Base-by-base conservation (phyloP, 2,888 invertebrate species). In the Stenolophus ochropezus region DNA sequence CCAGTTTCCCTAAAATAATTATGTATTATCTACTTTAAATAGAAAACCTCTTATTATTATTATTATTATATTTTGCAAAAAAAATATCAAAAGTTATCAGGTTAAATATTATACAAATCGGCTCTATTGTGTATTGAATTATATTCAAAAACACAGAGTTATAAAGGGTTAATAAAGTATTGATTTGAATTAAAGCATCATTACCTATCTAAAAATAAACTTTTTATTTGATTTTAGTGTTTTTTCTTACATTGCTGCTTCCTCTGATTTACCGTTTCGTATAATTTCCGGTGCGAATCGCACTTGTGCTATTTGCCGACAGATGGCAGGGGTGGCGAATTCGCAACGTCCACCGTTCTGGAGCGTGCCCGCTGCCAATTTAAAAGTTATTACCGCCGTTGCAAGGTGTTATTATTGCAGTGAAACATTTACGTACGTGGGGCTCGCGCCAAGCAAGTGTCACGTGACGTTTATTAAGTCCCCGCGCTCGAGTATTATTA, bases 291-390 rank as follows among this genome's bases (percentile, higher is more conserved):
- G 80, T 73, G 73, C 56, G 33, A 80, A 73, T 27, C 16, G 33
- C 58, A 27, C 23, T 73, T 80, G 47, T 56, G 80, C 80, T 80
- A 80, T 53, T 73, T 80, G 23, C 73, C 56, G 51, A 80, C 80
- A 80, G 80, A 80, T 80, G 80, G 71, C 80, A 42, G 73, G 53
- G 79, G 58, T 80, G 16, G 73, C 51, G 33, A 11, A 42, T 69
- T 69, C 75, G 53, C 75, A 75, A 74, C 51, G 74, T 71, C n/a
- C 65, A 69, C 51, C 27, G 20, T 21, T 14, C 4, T 11, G 42
- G n/a, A 73, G 80, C 80, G 73, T 79, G 79, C 25, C 53, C 14
- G 25, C 27, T 80, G 73, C 73, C 80, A 80, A 80, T 80, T 80
- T 80, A 80, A 80, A 73, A 80, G 56, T 80, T 80, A 73, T 80